phyloP scores from a whole-genome alignment of 1,140 invertebrate species.

The Tribolium madens region DNA sequence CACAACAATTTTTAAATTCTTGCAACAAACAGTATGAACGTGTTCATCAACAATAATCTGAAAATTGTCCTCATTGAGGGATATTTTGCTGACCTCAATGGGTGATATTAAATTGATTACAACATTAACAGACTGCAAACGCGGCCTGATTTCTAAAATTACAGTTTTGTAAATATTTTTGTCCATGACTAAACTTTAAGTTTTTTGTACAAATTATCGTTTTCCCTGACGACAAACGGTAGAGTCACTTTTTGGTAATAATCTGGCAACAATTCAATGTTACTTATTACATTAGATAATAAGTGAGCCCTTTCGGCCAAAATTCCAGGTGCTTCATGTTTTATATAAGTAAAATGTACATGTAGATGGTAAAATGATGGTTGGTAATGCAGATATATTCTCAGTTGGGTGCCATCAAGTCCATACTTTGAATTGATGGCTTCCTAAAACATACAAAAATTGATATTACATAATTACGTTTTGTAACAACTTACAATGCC shows the following conservation, averaged over 20 bases:
- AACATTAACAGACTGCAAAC: conserved; percentile 70
- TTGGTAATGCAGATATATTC: conserved; percentile 95
- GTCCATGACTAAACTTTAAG: conserved; percentile 60
- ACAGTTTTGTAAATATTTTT: conserved; percentile 62
- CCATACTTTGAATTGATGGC: conserved; percentile 86
- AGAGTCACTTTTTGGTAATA: conserved; percentile 89
- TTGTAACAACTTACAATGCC: conserved; percentile 71
- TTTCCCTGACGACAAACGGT: conserved; percentile 77
- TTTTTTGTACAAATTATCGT: conserved; percentile 70
- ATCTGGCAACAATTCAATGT: conserved; percentile 83
- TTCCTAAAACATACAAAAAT: conserved; percentile 68
- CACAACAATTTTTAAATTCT: conserved; percentile 64
- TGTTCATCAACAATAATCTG: conserved; percentile 63
- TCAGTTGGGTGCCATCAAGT: conserved; percentile 77
- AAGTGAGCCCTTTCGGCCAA: conserved; percentile 87
- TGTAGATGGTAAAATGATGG: conserved; percentile 98
- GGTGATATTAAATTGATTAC: conserved; percentile 68
- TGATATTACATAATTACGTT: neutral
- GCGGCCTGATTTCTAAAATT: conserved; percentile 69
- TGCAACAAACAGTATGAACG: conserved; percentile 63
- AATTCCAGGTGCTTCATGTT: conserved; percentile 83
- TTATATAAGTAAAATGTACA: conserved; percentile 90
- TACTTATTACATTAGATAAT: conserved; percentile 89
- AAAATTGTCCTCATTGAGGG: conserved; percentile 56
- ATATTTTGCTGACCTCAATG: conserved; percentile 60